A percentile compares a stretch with the other conserved stretches of the same genome.
phyloP scores from a whole-genome alignment of 2,888 invertebrate genomes.

The Drosophila flavopinicola region DNA sequence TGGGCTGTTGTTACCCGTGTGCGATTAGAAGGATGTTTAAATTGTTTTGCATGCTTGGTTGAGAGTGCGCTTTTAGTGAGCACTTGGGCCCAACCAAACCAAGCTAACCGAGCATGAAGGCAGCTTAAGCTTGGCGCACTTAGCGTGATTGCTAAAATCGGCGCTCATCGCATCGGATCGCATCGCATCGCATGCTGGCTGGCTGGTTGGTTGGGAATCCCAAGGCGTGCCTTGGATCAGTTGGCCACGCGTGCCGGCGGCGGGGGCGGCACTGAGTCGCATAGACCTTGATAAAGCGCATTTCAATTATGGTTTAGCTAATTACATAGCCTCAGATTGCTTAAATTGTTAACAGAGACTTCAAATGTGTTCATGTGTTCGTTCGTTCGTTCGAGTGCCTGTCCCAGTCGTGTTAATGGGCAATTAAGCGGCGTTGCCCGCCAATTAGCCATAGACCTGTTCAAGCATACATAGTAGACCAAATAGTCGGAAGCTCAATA shows the following conservation, averaged over 20 bases:
- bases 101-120: slow-evolving; percentile 79
- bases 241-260: slow-evolving; percentile 54
- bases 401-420: slow-evolving; percentile 66
- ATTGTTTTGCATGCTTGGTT: slow-evolving; percentile 37
- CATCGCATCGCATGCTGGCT: slow-evolving; percentile 40
- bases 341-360: slow-evolving; percentile 72
- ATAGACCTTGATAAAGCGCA: slow-evolving; percentile 64
- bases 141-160: slow-evolving; percentile 72
- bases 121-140: slow-evolving; percentile 69
- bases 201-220: slow-evolving; percentile 34
- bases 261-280: slow-evolving; percentile 5
- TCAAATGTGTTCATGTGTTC: slow-evolving; percentile 2
- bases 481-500: slow-evolving; percentile 26
- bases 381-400: slow-evolving; percentile 13
- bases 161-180: slow-evolving; percentile 28
- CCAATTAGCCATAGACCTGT: slow-evolving; percentile 59
- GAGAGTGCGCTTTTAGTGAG: slow-evolving; percentile 7
- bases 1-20: slow-evolving; percentile 38
- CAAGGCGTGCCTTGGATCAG: slow-evolving; percentile 59
- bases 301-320: slow-evolving; percentile 68
- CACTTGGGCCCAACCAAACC: slow-evolving; percentile 31
- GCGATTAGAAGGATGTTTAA: slow-evolving; percentile 53
- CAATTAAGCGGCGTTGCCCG: slow-evolving; percentile 60
- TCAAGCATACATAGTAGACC: background rate
- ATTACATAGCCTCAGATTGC: slow-evolving; percentile 66